Base-by-base conservation (phyloP, 2,797 vertebrate genomes). In the Octomys mimax region DNA sequence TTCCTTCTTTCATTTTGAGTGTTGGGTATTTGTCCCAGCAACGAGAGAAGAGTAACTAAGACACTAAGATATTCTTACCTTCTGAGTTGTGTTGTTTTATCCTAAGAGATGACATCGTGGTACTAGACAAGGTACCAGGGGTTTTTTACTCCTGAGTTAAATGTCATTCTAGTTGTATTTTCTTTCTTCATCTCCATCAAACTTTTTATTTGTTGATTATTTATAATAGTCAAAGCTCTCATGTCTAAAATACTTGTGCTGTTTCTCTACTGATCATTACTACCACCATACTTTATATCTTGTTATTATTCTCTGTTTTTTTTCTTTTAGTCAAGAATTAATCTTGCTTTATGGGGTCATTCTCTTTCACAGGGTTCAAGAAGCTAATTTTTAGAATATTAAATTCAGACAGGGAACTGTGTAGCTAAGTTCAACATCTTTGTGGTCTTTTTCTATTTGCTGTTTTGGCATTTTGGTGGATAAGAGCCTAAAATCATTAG, bases 131-230 rank as follows among this genome's bases (percentile, higher is more conserved):
- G 12, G 11, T 46, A 22, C 46, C 26, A 49, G 46, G 12, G 21
- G 49, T 26, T 52, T 61, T 57, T 96, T 66, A 75, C 8, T 89
- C 36, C 28, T n/a, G 57, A 75, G 39, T 61, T 92, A 77, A 75
- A 81, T 80, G 31, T 22, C 22, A 7, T 80, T 89, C 54, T 94
- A n/a, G 12, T 89, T 62, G 66, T 66, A 19, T 83, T 91, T 92
- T 46, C 68, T 91, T 91, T 36, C 31, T 75, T 57, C 31, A 22
- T 18, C 28, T 61, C 21, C 39, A 18, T 73, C 19, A n/a, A 70
- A 14, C 9, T 89, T 66, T 89, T 68, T 85, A 52, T 73, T 85
- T 21, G 31, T 3, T 73, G 64, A 39, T 71, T 57, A 26, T 5
- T 59, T 87, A 31, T 0, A 33, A 6, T 42, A 64, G 78, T 88